phyloP scores from a whole-genome alignment of 1,140 invertebrate genomes.

The Colletes latitarsis region DNA sequence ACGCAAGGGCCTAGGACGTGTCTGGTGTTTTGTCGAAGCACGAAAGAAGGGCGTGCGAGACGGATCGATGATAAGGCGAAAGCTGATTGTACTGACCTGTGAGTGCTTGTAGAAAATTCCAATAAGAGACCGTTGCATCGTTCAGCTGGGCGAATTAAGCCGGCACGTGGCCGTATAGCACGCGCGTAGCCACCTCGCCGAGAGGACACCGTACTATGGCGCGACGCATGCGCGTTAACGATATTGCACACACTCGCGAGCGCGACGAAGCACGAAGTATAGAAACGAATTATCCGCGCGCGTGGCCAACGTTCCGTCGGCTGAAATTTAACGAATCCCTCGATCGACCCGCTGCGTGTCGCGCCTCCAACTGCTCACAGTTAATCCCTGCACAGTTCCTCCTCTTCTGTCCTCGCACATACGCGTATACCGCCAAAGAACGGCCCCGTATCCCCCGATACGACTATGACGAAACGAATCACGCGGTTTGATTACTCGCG shows the following conservation, averaged over 20 bases:
- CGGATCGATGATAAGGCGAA: constrained; percentile 13
- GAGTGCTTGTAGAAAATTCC: constrained; percentile 9
- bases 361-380: constrained; percentile 70
- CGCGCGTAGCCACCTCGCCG: constrained; percentile 19
- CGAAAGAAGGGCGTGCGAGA: not conserved
- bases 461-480: constrained; percentile 19
- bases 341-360: constrained; percentile 68
- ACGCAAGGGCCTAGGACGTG: too few relatives aligned
- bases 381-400: constrained; percentile 55
- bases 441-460: constrained; percentile 7
- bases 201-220: constrained; percentile 29
- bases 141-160: not conserved
- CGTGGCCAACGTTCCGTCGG: not conserved
- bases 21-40: not conserved
- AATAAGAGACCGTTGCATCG: constrained; percentile 15
- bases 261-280: constrained; percentile 4
- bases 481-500: constrained; percentile 23
- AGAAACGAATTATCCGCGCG: not conserved
- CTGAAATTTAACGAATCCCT: constrained; percentile 46
- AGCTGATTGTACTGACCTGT: constrained; percentile 49
- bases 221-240: constrained; percentile 54
- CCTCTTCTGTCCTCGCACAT: constrained; percentile 62
- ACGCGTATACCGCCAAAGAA: constrained; percentile 40
- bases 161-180: constrained; percentile 46
- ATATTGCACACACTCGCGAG: constrained; percentile 24